Evolutionary conservation across 2,113 vertebrate species (phyloP).

Genomic region (Nycticorax nycticorax): DNA sequence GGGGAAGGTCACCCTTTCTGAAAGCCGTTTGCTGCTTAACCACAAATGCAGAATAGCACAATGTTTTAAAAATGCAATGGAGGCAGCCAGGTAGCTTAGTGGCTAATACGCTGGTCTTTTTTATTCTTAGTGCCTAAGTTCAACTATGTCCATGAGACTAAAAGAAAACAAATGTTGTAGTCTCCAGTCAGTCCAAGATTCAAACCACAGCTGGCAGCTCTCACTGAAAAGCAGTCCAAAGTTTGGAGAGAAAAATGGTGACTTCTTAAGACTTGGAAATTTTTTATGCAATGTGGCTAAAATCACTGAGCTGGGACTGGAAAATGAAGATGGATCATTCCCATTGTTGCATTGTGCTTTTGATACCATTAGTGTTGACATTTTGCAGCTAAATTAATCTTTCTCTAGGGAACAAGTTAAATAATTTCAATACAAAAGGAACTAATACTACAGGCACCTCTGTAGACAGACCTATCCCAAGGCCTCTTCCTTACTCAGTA

Average conservation of each 20-base stretch:
- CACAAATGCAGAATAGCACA: background rate
- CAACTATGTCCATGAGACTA: slow-evolving; percentile 30
- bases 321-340: background rate
- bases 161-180: slow-evolving; percentile 55
- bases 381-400: background rate
- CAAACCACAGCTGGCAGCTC: slow-evolving; percentile 40
- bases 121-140: slow-evolving; percentile 17
- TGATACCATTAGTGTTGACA: background rate
- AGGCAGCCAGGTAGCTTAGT: slow-evolving; percentile 63
- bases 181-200: background rate
- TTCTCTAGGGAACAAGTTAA: background rate
- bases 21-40: background rate
- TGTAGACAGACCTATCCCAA: background rate
- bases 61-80: slow-evolving; percentile 9
- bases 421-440: background rate
- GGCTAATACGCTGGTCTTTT: background rate
- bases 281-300: background rate
- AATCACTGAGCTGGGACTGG: background rate
- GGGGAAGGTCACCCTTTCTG: background rate
- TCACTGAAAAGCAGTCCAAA: background rate
- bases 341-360: background rate
- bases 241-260: background rate
- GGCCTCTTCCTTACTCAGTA: background rate
- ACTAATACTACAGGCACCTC: background rate
- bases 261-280: background rate